phyloP scores from a whole-genome alignment of 2,797 vertebrate species.

The Urophycis tenuis region DNA sequence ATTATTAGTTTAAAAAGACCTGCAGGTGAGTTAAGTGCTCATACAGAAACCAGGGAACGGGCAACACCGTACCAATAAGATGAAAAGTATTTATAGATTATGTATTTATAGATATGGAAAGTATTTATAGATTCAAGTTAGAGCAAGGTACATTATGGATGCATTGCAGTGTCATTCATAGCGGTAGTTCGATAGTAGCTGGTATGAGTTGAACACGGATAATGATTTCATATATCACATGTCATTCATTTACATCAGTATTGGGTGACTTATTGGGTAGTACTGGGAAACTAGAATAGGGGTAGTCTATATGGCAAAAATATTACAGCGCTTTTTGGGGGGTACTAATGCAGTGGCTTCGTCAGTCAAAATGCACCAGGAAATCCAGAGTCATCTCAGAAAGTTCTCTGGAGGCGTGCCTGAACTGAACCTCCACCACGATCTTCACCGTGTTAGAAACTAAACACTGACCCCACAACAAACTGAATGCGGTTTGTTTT shows the following conservation, averaged over 20 bases:
- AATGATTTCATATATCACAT: not conserved
- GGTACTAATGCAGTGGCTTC: no score
- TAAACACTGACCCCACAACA: no score
- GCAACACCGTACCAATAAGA: not conserved
- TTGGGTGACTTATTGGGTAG: not conserved
- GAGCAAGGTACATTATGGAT: not conserved
- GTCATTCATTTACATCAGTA: not conserved
- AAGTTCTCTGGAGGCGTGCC: no score
- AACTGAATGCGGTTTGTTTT: no score
- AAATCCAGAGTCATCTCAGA: no score
- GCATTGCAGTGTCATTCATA: not conserved
- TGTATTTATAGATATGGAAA: no score
- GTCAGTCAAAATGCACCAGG: no score
- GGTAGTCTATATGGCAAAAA: no score
- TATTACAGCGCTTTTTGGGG: no score
- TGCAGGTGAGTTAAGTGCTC: no score
- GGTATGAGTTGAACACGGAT: not conserved
- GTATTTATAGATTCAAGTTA: not conserved
- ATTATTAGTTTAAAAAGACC: not conserved
- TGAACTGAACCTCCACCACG: no score
- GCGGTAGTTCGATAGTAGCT: not conserved
- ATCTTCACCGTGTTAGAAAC: no score
- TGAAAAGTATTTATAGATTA: not conserved
- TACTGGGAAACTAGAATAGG: not conserved
- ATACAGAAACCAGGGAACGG: not conserved